Base-by-base conservation (phyloP, 2,113 vertebrate species). In the Oostethus manadensis region DNA sequence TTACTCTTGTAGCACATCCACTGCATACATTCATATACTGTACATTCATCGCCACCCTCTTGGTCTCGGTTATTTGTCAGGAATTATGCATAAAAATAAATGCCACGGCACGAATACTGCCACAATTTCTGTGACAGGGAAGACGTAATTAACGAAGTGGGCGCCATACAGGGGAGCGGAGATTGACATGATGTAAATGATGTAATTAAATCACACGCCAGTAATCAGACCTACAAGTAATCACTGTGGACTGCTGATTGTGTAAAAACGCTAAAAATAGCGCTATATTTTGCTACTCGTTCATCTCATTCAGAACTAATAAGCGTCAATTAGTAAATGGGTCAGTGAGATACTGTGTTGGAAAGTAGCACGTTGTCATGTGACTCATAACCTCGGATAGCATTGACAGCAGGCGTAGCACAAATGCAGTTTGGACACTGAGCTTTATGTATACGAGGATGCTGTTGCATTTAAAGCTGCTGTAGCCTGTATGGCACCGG, bases 261-360 rank as follows among this genome's bases (percentile, higher is more conserved):
- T 60, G 50, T 54, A 53, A 40, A 55, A 57, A 58, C 17, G 35
- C 60, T 68, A 65, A 67, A 74, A 62, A 74, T 64, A 62, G 59
- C n/a, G 7, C 40, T 40, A 4, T 11, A 40, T 40, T 55, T 55
- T 42, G 38, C 53, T 21, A 35, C 33, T 40, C 33, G 21, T 57
- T 57, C 14, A 57, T 57, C 16, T 44, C 40, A 57, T 57, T 57
- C 55, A 44, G 40, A 44, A 23, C 40, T 57, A 44, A 57, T 57
- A 21, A 22, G 55, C 16, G 15, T 42, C 55, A 57, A 23, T 57
- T 23, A 44, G 40, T 23, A 57, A 57, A 44, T 44, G 55, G 38
- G 55, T 44, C 55, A 57, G 55, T 23, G 38, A 40, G 53, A 55
- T 55, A 15, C 17, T 11, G 18, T 38, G 35, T 55, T 26, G 38